phyloP scores from a whole-genome alignment of 1,140 invertebrate genomes.

The Drosophila bocki region DNA sequence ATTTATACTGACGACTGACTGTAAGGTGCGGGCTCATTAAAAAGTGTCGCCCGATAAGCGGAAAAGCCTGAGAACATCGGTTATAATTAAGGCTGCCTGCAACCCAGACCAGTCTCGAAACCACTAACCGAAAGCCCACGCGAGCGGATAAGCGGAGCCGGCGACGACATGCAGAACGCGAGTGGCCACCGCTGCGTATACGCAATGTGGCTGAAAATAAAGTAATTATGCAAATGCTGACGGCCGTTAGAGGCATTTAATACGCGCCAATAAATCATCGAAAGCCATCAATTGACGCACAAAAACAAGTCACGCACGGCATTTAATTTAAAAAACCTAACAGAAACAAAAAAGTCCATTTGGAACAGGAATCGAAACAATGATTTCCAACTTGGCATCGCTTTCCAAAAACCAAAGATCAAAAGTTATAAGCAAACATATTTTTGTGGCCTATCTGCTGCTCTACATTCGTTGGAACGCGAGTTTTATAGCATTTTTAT shows the following conservation, averaged over 20 bases:
- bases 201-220: conserved; percentile 63
- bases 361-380: conserved; percentile 37
- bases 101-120: conserved; percentile 32
- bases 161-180: conserved; percentile 54
- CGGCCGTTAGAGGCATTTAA: conserved; percentile 59
- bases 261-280: conserved; percentile 73
- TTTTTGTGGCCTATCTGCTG: conserved; percentile 22
- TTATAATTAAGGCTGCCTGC: conserved; percentile 43
- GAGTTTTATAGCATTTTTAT: conserved; percentile 73
- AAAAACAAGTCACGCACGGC: conserved; percentile 68
- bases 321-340: conserved; percentile 50
- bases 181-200: conserved; percentile 61
- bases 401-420: conserved; percentile 29
- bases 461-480: conserved; percentile 52
- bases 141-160: conserved; percentile 27
- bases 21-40: conserved; percentile 66
- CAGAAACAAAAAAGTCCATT: conserved; percentile 12
- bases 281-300: conserved; percentile 31
- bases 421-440: conserved; percentile 25
- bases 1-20: conserved; percentile 1
- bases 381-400: conserved; percentile 29
- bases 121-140: conserved; percentile 31
- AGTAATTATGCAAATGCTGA: conserved; percentile 77
- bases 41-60: conserved; percentile 52
- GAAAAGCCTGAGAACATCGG: conserved; percentile 48